These are phyloP conservation scores for Enteromius paludinosus DNA, from an alignment of 2,797 vertebrate species.

Conservation along the genomic window DNA sequence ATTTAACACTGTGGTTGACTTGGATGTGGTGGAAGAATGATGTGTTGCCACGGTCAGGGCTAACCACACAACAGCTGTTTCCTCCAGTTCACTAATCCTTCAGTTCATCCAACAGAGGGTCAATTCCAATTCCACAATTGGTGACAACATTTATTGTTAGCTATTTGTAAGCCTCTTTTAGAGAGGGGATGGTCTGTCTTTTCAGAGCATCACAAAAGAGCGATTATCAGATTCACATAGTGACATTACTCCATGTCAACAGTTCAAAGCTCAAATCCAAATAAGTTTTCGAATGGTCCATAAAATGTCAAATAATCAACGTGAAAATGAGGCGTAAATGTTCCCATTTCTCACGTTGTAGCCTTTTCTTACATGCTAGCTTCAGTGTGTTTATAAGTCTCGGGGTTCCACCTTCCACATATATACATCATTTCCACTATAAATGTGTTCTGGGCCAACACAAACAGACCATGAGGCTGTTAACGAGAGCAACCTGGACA, in stretches of 20 bases:
- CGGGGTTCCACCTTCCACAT: slow-evolving; percentile 22
- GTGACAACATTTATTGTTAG: slow-evolving; percentile 28
- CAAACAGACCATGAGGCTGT: slow-evolving; percentile 50
- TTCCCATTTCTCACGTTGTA: neutral
- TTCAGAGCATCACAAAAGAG: slow-evolving; percentile 38
- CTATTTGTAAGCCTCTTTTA: slow-evolving; percentile 42
- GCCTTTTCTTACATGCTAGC: slow-evolving; percentile 14
- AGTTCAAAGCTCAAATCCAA: slow-evolving; percentile 27
- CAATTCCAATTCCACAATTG: slow-evolving; percentile 32
- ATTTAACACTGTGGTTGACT: slow-evolving; percentile 32
- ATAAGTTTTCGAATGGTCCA: slow-evolving; percentile 9
- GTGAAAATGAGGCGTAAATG: slow-evolving; percentile 22
- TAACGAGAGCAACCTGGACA: slow-evolving; percentile 55
- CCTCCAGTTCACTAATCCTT: slow-evolving; percentile 48
- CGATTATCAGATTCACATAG: slow-evolving; percentile 17
- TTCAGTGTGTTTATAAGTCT: slow-evolving; percentile 14
- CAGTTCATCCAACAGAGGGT: slow-evolving; percentile 23
- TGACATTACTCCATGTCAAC: slow-evolving; percentile 11
- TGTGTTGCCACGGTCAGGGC: slow-evolving; percentile 40
- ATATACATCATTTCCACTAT: slow-evolving; percentile 47
- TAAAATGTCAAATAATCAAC: slow-evolving; percentile 8
- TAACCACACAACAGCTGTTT: slow-evolving; percentile 59
- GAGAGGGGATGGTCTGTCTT: slow-evolving; percentile 33
- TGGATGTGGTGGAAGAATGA: slow-evolving; percentile 31
- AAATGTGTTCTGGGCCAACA: slow-evolving; percentile 46